Base-by-base conservation (phyloP, 2,888 invertebrate genomes). In the Cryptosula pallasiana region DNA sequence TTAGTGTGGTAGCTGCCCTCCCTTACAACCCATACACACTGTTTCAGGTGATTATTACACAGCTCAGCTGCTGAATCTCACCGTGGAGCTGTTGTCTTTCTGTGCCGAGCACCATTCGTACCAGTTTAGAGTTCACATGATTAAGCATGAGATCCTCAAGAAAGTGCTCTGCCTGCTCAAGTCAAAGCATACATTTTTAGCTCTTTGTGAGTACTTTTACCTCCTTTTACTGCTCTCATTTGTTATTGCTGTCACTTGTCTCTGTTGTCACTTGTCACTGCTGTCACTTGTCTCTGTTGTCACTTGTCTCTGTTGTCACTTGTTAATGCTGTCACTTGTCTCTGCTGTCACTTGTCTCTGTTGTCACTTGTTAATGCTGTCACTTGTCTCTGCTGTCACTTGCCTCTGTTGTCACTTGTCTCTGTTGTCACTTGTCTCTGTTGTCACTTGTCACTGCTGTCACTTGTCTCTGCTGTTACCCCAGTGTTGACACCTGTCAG, bases 41-140 rank as follows among this genome's bases (percentile, higher is more conserved):
- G 69, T 80, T 81, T 45, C 79, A 86, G 98, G 98, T 86, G 97
- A 98, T 86, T 96, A 96, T 85, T 92, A 94, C 86, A 95, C 95
- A 72, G 97, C 97, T 77, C 97, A 98, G 87, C 88, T 98, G 76
- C 87, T 97, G 76, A 94, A 95, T 72, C 89, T 98, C 78, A 95
- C 99, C 76, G 87, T 99, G 79, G 98, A 99, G 85, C 88, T 99
- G 78, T 87, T 99, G 76, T 92, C 96, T 55, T 99, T 98, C 87
- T 99, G 98, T 87, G 95, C 99, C 70, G 98, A 99, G 85, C 98
- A 99, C 88, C 99, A 99, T 87, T 93, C 94, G 73, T 96, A 95
- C 88, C 95, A 98, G 88, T 96, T 98, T 86, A 96, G 97, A 86
- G 95, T 95, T 85, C 97, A 95, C 87, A 92, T 97, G 86, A 89